Percentiles rank a stretch among this genome's conserved stretches.
Evolutionary conservation across 2,888 invertebrate genomes (phyloP).

Genomic region (Philhelius pedissequus): DNA sequence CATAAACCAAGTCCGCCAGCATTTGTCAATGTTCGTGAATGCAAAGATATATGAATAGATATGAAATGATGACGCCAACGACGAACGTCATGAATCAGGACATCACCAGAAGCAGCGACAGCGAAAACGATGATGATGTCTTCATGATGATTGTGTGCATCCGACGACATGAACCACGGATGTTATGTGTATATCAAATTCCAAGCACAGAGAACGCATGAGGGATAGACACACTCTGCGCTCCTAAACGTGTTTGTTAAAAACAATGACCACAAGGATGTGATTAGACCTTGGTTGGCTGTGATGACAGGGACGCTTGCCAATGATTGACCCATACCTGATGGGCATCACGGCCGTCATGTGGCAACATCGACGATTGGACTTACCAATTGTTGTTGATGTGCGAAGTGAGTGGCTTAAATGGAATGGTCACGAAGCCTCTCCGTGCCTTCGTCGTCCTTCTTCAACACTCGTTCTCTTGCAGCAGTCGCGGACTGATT

Average conservation of each 20-base stretch:
- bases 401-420: conserved; percentile 15
- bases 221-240: background rate
- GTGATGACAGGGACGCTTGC: conserved; percentile 31
- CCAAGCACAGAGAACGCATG: conserved; percentile 24
- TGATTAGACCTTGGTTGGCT: background rate
- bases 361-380: conserved; percentile 54
- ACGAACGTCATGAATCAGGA: conserved; percentile 1
- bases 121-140: conserved; percentile 60
- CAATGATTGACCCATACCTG: conserved; percentile 15
- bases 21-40: conserved; percentile 24
- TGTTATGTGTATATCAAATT: conserved; percentile 55
- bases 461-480: conserved; percentile 1
- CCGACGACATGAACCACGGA: conserved; percentile 5
- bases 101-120: conserved; percentile 2
- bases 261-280: conserved; percentile 46
- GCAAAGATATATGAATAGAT: conserved; percentile 47
- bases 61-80: conserved; percentile 36
- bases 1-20: conserved; percentile 43
- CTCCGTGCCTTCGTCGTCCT: conserved; percentile 1
- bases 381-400: conserved; percentile 14
- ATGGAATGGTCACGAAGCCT: conserved; percentile 8
- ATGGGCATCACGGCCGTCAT: background rate
- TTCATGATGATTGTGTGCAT: conserved; percentile 65
- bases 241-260: conserved; percentile 7
- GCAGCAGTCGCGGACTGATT: conserved; percentile 49